Evolutionary conservation across 2,888 invertebrate genomes (phyloP).

Genomic region (Neocrepidodera transversa): DNA sequence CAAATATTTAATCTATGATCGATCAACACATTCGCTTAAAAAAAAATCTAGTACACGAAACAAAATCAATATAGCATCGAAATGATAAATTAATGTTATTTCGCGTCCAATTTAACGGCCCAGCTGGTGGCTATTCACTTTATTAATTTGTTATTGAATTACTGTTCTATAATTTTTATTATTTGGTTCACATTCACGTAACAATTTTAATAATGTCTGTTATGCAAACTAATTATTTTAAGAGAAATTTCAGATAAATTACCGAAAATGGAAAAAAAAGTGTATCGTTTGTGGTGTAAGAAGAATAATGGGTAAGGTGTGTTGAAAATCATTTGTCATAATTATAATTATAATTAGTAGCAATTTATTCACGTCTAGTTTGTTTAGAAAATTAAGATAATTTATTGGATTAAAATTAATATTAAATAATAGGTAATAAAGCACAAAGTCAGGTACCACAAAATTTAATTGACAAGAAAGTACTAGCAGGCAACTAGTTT

Average conservation of each 20-base stretch:
- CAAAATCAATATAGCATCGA: conserved; percentile 20
- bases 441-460: no score
- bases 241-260: neutral
- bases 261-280: neutral
- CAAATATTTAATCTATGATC: neutral
- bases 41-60: neutral
- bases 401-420: no score
- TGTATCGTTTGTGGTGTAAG: neutral
- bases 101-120: conserved; percentile 30
- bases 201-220: neutral
- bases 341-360: no score
- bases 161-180: conserved; percentile 19
- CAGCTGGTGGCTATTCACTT: conserved; percentile 28
- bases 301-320: neutral
- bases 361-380: no score
- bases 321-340: no score
- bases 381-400: no score
- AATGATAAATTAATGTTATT: conserved; percentile 26
- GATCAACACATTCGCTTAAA: neutral
- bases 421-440: no score
- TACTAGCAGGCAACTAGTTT: no score
- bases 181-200: conserved; percentile 3
- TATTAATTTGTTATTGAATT: conserved; percentile 30
- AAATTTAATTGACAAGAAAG: no score
- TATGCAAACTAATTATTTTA: conserved; percentile 2